Evolutionary conservation across 1,140 invertebrate genomes (phyloP), one percentile per base, ranked within the genome.

Genomic region (Eumaeus atala): DNA sequence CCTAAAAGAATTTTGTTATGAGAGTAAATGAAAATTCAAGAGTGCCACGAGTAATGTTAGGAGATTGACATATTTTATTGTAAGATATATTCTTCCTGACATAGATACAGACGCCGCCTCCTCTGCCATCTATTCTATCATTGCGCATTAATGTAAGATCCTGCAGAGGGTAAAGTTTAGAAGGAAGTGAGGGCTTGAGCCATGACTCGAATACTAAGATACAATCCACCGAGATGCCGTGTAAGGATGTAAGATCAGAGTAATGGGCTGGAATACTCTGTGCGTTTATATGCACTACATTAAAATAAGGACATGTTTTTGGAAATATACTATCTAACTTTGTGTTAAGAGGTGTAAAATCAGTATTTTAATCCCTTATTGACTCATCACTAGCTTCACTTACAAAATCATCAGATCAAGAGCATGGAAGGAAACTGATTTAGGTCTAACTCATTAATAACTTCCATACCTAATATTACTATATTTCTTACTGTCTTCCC

Each of bases 221-320:
- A 10, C 50, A 36, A 37, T 51, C 34, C 3, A 17, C 35, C 8
- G 12, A 8, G 3, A 17, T 16, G 50, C 36, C 14, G 35, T 34
- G 17, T 37, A 51, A 51, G 9, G 50, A 51, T 51, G 33, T 34
- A 8, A 51, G 14, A 51, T 51, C 50, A 37, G 50, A 36, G 3
- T 51, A 51, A 44, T 44, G 42, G 42, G 42, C 42, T 17, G 42
- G 42, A 7, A 44, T 9, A 8, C 42, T 44, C 16, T 44, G 42
- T 16, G 42, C 42, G 6, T 28, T 28, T 28, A 28, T 28, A 28
- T 28, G 21, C 2, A 6, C 6, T 28, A 28, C 6, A 6, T 28
- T 28, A 3, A 28, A 28, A 28, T 28, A 3, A 28, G 21, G 2
- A 28, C 21, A 28, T 6, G 2, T 28, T 28, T 28, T 28, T 28